phyloP scores from a whole-genome alignment of 2,113 vertebrate species.

The Cardinalis cardinalis region DNA sequence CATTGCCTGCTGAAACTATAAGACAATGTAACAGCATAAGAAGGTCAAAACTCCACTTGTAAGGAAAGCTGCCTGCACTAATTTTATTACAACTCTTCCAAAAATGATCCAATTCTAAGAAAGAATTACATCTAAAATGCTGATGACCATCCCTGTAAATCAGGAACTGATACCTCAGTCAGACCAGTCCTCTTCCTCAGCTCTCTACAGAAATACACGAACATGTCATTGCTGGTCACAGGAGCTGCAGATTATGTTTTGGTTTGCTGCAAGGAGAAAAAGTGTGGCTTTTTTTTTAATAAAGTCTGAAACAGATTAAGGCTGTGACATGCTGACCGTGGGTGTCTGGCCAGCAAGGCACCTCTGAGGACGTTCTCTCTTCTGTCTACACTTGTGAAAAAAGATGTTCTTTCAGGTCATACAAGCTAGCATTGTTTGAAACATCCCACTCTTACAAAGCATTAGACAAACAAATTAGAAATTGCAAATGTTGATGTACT shows the following conservation, averaged over 20 bases:
- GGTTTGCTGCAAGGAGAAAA: not conserved
- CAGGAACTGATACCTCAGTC: not conserved
- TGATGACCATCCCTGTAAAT: not conserved
- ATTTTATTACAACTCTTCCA: not conserved
- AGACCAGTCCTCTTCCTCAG: not conserved
- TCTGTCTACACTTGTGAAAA: not conserved
- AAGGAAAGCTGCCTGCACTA: not conserved
- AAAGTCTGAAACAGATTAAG: not conserved
- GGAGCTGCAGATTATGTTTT: not conserved
- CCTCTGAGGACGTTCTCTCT: not conserved
- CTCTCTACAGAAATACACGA: not conserved
- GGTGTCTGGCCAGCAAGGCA: not conserved
- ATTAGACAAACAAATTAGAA: not conserved
- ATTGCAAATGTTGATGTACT: not conserved
- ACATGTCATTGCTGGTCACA: not conserved
- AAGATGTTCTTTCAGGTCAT: not conserved
- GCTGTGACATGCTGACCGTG: rapidly evolving
- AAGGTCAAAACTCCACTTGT: not conserved
- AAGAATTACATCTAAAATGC: not conserved
- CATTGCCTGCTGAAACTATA: not conserved
- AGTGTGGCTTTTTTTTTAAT: not conserved
- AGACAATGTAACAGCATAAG: not conserved
- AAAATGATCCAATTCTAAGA: not conserved
- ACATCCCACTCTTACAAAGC: not conserved
- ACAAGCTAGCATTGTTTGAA: not conserved